phyloP scores from a whole-genome alignment of 23 tunicate species.

The Aplidium turbinatum region DNA sequence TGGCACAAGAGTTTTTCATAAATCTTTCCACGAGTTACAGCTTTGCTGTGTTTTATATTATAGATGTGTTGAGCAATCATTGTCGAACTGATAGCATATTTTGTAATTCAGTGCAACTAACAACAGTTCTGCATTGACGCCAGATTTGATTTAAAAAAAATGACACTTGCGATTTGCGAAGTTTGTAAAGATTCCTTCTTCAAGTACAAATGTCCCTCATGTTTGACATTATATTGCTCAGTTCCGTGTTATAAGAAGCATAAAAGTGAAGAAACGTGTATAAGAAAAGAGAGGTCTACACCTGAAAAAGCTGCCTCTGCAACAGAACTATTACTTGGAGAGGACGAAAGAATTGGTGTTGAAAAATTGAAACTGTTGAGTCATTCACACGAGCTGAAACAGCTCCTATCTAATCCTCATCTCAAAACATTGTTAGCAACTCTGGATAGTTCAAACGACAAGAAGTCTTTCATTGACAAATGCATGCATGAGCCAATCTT shows the following conservation, averaged over 20 bases:
- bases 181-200: not conserved
- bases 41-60: no score
- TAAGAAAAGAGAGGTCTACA: no score
- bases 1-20: no score
- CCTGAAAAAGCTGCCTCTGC: not conserved
- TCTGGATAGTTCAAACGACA: slow-evolving; percentile 32
- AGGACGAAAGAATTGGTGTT: slow-evolving; percentile 32
- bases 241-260: not conserved
- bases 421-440: slow-evolving; percentile 38
- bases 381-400: slow-evolving; percentile 9
- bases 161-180: not conserved
- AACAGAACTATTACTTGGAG: slow-evolving; percentile 20
- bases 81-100: not conserved
- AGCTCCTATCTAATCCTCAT: slow-evolving; percentile 52
- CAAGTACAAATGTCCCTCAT: slow-evolving; percentile 1
- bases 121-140: no score
- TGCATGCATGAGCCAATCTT: slow-evolving; percentile 84
- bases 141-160: no score
- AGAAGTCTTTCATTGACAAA: slow-evolving; percentile 15
- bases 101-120: not conserved
- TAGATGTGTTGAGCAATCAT: no score
- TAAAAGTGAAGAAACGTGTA: no score
- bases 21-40: no score
- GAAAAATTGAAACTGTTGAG: slow-evolving; percentile 36
- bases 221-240: not conserved